Conservation (phyloP, 2,113 vertebrate genomes). For the Boulengeromyrus knoepffleri region DNA sequence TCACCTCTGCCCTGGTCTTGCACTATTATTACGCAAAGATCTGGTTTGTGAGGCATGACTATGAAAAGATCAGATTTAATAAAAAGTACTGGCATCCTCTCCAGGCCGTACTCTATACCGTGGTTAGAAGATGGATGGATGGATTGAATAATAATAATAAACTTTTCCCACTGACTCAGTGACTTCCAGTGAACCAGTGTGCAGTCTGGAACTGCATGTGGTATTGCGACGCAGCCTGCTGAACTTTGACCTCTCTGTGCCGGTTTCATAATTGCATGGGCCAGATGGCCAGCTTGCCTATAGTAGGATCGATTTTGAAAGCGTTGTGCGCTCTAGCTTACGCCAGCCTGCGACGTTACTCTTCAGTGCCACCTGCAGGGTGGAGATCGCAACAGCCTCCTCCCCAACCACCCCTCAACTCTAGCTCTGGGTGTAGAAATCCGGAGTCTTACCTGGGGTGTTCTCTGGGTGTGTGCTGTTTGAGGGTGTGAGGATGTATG, state of each 20-base stretch:
- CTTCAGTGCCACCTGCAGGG: neutral
- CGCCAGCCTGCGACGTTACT: neutral
- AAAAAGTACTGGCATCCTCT: neutral
- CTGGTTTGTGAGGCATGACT: neutral
- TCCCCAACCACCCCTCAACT: neutral
- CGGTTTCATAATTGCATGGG: conserved; percentile 19
- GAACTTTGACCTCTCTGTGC: conserved; percentile 29
- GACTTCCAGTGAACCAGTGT: neutral
- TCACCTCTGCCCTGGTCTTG: neutral
- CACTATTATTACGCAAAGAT: neutral
- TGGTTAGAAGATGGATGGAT: neutral
- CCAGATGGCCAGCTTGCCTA: conserved; percentile 32
- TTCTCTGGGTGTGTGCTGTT: neutral
- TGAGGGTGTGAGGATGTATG: neutral
- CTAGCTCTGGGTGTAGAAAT: neutral
- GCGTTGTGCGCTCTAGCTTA: neutral
- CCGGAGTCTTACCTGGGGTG: neutral
- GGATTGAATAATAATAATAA: neutral
- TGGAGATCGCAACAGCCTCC: neutral
- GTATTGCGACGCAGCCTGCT: neutral
- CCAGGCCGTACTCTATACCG: neutral
- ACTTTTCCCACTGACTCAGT: neutral
- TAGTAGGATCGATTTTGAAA: neutral
- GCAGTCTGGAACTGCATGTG: neutral
- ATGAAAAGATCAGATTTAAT: neutral